A percentile compares a stretch with the other conserved stretches of the same genome.
Conservation (phyloP, 1,140 invertebrate genomes). For the Drosophila equinoxialis region DNA sequence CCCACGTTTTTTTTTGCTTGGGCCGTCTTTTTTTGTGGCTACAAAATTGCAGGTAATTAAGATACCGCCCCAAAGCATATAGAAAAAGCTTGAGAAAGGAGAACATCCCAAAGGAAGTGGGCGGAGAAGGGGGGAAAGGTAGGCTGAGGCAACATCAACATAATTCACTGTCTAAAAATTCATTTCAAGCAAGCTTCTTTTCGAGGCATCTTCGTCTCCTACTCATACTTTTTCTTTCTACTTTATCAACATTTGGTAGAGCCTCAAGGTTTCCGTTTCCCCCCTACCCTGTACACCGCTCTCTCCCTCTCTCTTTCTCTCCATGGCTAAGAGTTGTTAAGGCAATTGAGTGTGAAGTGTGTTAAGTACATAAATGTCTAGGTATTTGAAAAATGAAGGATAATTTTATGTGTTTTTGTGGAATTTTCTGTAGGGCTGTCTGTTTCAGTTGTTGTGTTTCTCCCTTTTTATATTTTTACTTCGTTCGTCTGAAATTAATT, state of each 20-base stretch:
- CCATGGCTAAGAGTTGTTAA: constrained; percentile 9
- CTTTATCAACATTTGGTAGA: not conserved
- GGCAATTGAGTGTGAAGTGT: constrained; percentile 50
- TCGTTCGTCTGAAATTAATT: not conserved
- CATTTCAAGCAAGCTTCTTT: constrained; percentile 54
- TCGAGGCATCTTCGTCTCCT: constrained; percentile 39
- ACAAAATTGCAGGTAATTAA: constrained; percentile 79
- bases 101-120: not conserved
- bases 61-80: constrained; percentile 34
- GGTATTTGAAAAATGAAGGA: constrained; percentile 32
- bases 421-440: constrained; percentile 1
- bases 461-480: not conserved
- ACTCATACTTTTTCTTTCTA: not conserved
- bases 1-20: constrained; percentile 32
- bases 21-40: constrained; percentile 47
- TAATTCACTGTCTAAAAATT: constrained; percentile 74
- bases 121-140: not conserved
- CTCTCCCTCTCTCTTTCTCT: too few relatives aligned
- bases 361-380: constrained; percentile 40
- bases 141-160: constrained; percentile 39
- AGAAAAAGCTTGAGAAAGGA: constrained; percentile 3
- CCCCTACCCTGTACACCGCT: not conserved
- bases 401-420: constrained; percentile 35
- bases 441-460: not conserved
- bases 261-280: constrained; percentile 4